phyloP scores from a whole-genome alignment of 2,888 invertebrate species.

The Mycalesis mineus region DNA sequence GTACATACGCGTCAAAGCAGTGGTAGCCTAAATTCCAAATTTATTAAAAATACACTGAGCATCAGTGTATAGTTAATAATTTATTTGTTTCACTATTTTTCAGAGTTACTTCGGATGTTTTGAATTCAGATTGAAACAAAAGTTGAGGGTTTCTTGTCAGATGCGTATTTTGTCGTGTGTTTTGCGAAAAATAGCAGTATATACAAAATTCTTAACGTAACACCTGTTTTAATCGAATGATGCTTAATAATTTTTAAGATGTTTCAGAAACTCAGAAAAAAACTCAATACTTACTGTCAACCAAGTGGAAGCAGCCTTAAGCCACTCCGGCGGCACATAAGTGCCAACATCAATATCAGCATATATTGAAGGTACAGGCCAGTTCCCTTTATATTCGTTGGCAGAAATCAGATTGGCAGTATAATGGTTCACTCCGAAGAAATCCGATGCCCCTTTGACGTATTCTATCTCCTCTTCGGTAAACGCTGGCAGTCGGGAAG shows the following conservation, averaged over 20 bases:
- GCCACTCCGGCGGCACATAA: conserved; percentile 43
- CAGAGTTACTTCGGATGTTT: no score
- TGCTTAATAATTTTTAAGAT: no score
- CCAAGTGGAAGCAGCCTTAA: conserved; percentile 45
- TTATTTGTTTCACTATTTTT: no score
- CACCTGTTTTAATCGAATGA: no score
- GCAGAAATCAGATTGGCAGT: conserved; percentile 55
- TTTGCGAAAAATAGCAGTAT: neutral
- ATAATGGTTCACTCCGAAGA: conserved; percentile 83
- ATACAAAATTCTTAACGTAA: no score
- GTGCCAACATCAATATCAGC: conserved; percentile 42
- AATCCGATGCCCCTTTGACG: conserved; percentile 52
- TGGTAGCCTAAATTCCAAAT: no score
- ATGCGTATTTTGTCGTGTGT: no score
- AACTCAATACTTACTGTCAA: conserved; percentile 40
- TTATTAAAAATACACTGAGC: no score
- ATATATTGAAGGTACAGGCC: conserved; percentile 39
- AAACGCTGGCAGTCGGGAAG: conserved; percentile 45
- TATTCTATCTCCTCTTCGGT: conserved; percentile 43
- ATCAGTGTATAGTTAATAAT: no score
- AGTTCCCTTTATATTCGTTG: conserved; percentile 31
- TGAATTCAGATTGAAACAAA: no score
- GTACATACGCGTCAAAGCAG: no score
- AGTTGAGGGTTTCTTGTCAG: no score
- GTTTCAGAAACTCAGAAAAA: neutral